Conservation (phyloP, 2,113 vertebrate genomes). For the Myotis brandtii region DNA sequence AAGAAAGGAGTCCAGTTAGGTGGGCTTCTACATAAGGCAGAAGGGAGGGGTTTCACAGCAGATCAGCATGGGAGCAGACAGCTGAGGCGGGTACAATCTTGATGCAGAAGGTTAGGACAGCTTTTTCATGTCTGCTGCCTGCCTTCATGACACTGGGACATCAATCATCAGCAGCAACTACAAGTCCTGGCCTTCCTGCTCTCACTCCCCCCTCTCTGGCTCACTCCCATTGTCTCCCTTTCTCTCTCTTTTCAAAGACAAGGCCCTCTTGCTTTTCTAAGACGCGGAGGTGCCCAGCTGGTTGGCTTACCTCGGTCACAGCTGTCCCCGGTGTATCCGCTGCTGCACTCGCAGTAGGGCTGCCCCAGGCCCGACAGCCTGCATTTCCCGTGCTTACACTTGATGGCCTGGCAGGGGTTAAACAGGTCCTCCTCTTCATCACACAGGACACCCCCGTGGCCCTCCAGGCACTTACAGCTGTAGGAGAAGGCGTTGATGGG, state of each 20-base stretch:
- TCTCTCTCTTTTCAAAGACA: background rate
- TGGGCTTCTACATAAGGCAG: conserved; percentile 67
- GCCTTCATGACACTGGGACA: conserved; percentile 34
- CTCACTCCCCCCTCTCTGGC: too few species aligned
- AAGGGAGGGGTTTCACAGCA: conserved; percentile 73
- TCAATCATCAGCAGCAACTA: background rate
- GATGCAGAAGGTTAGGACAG: background rate
- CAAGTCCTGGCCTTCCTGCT: background rate
- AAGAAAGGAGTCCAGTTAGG: conserved; percentile 73
- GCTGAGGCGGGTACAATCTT: conserved; percentile 29
- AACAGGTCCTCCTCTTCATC: conserved; percentile 93
- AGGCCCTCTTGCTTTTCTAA: background rate
- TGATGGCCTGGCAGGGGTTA: conserved; percentile 92
- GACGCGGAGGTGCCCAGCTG: rapidly evolving
- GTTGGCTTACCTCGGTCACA: conserved; percentile 94
- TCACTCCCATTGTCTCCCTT: background rate
- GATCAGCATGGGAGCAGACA: conserved; percentile 60
- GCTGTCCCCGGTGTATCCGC: conserved; percentile 94
- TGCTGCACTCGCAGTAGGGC: conserved; percentile 96
- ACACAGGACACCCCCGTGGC: conserved; percentile 95
- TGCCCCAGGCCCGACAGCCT: conserved; percentile 95
- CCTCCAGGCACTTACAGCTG: conserved; percentile 97
- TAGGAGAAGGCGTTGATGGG: conserved; percentile 99
- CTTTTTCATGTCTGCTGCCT: conserved; percentile 58
- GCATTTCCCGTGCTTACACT: conserved; percentile 96